Conservation (phyloP, 2,113 vertebrate species). For the Leptobrachium leishanense region DNA sequence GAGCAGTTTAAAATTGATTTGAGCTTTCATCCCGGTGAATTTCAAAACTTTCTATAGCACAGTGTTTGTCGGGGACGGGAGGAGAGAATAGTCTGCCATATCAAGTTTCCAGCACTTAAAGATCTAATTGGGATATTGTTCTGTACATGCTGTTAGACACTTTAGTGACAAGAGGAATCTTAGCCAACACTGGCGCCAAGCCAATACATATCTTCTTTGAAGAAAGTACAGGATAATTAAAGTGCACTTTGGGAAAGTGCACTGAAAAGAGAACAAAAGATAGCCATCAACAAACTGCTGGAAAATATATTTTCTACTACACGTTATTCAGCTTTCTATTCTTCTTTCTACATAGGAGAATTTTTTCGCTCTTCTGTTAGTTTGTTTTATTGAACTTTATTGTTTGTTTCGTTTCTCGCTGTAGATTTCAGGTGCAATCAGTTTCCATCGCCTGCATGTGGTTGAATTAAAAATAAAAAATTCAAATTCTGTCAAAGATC, state of each 20-base stretch:
- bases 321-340: conserved; percentile 35
- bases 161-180: conserved; percentile 66
- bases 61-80: neutral
- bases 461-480: too few species aligned
- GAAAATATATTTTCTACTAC: conserved; percentile 53
- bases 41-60: conserved; percentile 54
- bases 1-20: conserved; percentile 31
- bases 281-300: conserved; percentile 54
- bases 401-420: conserved; percentile 21
- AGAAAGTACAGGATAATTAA: conserved; percentile 73
- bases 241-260: conserved; percentile 50
- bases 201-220: conserved; percentile 66
- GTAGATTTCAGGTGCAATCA: conserved; percentile 14
- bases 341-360: conserved; percentile 44
- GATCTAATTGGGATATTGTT: conserved; percentile 75
- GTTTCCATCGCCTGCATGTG: too few species aligned
- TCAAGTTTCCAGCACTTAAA: conserved; percentile 64
- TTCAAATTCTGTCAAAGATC: too few species aligned
- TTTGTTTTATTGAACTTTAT: conserved; percentile 12
- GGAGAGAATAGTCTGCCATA: conserved; percentile 37
- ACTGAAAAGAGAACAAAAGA: conserved; percentile 54
- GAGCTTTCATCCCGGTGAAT: conserved; percentile 39
- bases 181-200: conserved; percentile 60
- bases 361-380: conserved; percentile 37
- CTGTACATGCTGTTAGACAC: conserved; percentile 67